Conservation (phyloP, 2,888 invertebrate genomes). For the Melikaiella ostensackeni region DNA sequence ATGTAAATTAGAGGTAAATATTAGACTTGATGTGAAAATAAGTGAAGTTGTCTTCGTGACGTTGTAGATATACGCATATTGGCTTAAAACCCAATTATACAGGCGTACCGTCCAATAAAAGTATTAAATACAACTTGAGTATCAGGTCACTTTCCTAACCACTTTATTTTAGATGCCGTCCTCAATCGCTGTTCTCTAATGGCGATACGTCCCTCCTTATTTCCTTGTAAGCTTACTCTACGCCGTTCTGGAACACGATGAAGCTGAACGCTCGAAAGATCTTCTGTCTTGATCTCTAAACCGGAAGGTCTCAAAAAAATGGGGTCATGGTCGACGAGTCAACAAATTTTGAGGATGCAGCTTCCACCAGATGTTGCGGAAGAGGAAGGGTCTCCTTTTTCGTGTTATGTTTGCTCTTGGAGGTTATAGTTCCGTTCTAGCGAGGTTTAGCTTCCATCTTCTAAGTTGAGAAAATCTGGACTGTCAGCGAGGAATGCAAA, state of each 20-base stretch:
- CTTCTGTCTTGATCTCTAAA: constrained; percentile 52
- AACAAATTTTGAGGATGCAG: constrained; percentile 49
- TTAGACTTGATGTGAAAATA: constrained; percentile 3
- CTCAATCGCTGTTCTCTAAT: constrained; percentile 40
- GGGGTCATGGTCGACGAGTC: constrained; percentile 63
- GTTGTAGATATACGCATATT: constrained; percentile 6
- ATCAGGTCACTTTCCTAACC: constrained; percentile 48
- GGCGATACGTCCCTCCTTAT: constrained; percentile 12
- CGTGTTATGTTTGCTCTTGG: not conserved
- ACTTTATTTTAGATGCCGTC: constrained; percentile 47
- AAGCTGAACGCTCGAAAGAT: constrained; percentile 50
- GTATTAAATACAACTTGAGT: constrained; percentile 40
- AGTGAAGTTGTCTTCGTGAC: constrained; percentile 17
- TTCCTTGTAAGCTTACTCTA: constrained; percentile 40
- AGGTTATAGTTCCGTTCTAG: not conserved
- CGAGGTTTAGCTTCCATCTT: constrained; percentile 7
- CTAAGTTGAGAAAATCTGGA: constrained; percentile 15
- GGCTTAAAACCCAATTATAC: constrained; percentile 23
- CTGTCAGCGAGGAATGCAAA: constrained; percentile 41
- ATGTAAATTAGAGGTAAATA: constrained; percentile 4
- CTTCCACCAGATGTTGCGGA: not conserved
- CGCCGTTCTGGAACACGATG: constrained; percentile 60
- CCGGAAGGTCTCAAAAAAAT: constrained; percentile 49
- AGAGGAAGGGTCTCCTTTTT: constrained; percentile 27
- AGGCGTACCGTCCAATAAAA: constrained; percentile 33